phyloP scores from a whole-genome alignment of 1,140 invertebrate genomes.

The Saccostrea echinata region DNA sequence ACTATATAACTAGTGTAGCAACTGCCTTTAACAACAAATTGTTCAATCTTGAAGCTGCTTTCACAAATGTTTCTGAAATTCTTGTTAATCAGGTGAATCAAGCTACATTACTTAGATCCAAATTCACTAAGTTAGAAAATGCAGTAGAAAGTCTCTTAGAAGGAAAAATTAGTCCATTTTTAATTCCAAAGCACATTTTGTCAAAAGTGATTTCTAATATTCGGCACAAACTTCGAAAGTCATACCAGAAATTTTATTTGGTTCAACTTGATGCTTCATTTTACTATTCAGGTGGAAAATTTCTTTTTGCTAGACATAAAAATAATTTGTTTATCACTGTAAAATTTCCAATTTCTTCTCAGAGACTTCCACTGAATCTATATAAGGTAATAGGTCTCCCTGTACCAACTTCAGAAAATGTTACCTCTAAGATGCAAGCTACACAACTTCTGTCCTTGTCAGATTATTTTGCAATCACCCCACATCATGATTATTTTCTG shows the following conservation, averaged over 20 bases:
- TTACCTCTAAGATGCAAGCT: not conserved
- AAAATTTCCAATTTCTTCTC: not conserved
- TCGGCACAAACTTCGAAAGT: too few relatives aligned
- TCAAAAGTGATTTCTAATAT: too few relatives aligned
- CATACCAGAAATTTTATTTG: not conserved
- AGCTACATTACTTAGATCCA: too few relatives aligned
- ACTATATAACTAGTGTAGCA: too few relatives aligned
- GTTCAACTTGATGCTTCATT: not conserved
- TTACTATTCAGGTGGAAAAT: conserved; percentile 11
- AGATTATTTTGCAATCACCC: conserved; percentile 23
- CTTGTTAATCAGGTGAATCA: too few relatives aligned
- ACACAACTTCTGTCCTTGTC: not conserved
- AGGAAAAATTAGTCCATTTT: too few relatives aligned
- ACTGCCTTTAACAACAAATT: too few relatives aligned
- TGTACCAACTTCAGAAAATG: conserved; percentile 1
- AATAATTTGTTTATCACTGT: not conserved
- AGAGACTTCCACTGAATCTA: not conserved
- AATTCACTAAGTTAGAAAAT: too few relatives aligned
- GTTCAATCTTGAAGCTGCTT: too few relatives aligned
- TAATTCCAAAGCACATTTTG: too few relatives aligned
- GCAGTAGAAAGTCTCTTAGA: too few relatives aligned
- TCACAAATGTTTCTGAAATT: too few relatives aligned
- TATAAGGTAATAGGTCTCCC: not conserved
- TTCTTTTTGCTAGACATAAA: not conserved
- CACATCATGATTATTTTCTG: conserved; percentile 21